Evolutionary conservation across 2,797 vertebrate genomes (phyloP).

Genomic region (Chelmon rostratus): DNA sequence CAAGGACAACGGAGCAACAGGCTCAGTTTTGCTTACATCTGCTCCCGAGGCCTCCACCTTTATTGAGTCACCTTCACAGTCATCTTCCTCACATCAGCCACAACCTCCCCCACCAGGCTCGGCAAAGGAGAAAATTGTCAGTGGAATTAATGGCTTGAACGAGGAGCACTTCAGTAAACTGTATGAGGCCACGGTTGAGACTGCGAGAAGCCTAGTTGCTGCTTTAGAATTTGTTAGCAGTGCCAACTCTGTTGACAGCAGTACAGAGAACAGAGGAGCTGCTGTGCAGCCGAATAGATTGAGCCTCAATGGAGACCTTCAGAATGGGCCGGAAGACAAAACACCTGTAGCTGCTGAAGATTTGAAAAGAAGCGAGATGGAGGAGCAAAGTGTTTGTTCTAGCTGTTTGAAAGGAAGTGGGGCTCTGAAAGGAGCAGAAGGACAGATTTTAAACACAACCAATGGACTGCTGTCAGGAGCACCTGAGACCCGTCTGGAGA

Average conservation of each 20-base stretch:
- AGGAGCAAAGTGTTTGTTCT: constrained; percentile 84
- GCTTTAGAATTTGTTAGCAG: constrained; percentile 94
- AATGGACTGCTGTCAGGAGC: constrained; percentile 76
- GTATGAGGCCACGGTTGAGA: constrained; percentile 96
- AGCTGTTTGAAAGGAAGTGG: constrained; percentile 85
- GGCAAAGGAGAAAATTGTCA: constrained; percentile 87
- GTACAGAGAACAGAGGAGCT: constrained; percentile 47
- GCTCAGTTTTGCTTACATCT: constrained; percentile 26
- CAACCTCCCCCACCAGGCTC: constrained; percentile 67
- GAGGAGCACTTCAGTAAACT: constrained; percentile 93
- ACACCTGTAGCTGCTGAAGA: constrained; percentile 75
- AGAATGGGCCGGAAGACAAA: constrained; percentile 55
- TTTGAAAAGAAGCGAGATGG: constrained; percentile 80
- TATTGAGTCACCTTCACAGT: constrained; percentile 36
- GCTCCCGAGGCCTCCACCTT: constrained; percentile 29
- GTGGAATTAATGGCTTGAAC: constrained; percentile 90
- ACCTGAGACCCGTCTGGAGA: constrained; percentile 71
- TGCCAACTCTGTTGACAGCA: constrained; percentile 67
- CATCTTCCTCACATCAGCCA: constrained; percentile 25
- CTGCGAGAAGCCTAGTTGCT: constrained; percentile 93
- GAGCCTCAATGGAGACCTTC: constrained; percentile 40
- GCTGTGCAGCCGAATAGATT: constrained; percentile 19
- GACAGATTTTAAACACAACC: constrained; percentile 67
- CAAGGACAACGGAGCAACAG: constrained; percentile 39
- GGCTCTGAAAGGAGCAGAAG: constrained; percentile 65